A percentile compares a stretch with the other conserved stretches of the same genome.
phyloP scores from a whole-genome alignment of 1,140 invertebrate genomes.

The Drosophila suzukii region DNA sequence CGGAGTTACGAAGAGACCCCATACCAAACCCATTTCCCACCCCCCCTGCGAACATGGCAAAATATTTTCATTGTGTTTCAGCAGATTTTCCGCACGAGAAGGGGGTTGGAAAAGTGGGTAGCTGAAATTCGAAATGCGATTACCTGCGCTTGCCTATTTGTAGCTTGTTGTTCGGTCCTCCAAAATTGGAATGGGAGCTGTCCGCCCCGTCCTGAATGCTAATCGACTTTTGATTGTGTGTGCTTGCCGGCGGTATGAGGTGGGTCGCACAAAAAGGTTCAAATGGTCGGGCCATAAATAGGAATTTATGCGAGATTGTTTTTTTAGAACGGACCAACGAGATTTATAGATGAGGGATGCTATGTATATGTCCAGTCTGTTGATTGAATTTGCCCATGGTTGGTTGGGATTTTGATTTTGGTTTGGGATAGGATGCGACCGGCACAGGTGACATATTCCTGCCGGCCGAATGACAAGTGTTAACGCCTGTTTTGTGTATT shows the following conservation, averaged over 20 bases:
- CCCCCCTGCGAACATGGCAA: conserved; percentile 48
- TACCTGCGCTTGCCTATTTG: conserved; percentile 82
- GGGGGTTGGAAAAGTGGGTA: conserved; percentile 76
- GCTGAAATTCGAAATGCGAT: conserved; percentile 69
- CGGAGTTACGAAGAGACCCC: not conserved
- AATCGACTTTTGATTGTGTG: conserved; percentile 81
- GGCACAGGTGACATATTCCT: conserved; percentile 77
- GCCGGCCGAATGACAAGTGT: conserved; percentile 67
- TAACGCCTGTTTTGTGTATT: conserved; percentile 66
- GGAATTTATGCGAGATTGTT: conserved; percentile 65
- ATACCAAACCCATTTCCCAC: conserved; percentile 5
- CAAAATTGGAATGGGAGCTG: conserved; percentile 23
- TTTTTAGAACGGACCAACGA: conserved; percentile 29
- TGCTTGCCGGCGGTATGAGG: conserved; percentile 5
- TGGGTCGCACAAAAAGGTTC: conserved; percentile 70
- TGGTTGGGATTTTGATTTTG: not conserved
- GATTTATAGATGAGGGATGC: conserved; percentile 54
- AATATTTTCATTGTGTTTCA: conserved; percentile 83
- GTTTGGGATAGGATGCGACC: conserved; percentile 1
- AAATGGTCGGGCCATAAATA: conserved; percentile 72
- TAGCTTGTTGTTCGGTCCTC: conserved; percentile 57
- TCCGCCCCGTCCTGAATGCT: conserved; percentile 58
- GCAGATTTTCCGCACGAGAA: conserved; percentile 73
- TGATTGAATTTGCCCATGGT: conserved; percentile 68
- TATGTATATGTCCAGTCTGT: conserved; percentile 19